Base-by-base conservation (phyloP, 2,797 vertebrate genomes). In the Anniella stebbinsi region DNA sequence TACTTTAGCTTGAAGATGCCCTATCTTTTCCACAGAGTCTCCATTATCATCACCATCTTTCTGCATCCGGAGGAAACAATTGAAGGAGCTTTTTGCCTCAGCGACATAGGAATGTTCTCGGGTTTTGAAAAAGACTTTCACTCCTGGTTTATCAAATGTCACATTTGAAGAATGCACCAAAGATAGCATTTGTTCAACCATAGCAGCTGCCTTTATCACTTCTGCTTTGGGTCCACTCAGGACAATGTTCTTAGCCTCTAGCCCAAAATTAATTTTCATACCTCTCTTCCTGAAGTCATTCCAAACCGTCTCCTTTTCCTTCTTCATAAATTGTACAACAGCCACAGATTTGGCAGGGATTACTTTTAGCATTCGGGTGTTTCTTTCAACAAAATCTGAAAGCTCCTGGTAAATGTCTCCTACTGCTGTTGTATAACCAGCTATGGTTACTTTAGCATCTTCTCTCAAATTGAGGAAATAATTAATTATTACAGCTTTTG, bases 101-200 rank as follows among this genome's bases (percentile, higher is more conserved):
- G 73, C 54, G 69, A 97, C 73, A 33, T 93, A 95, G 0, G 90
- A 0, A 7, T 81, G 73, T 67, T 96, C 94, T 63, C 96, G 96
- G 2, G 96, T 94, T 88, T 66, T 92, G 90, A 98, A 99, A 86
- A 97, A 97, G 70, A 97, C 97, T 91, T 96, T 98, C 30, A 97
- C 97, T 77, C 98, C 98, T 0, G 98, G 98, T 77, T 98, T 98
- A 92, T 97, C 95, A 70, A 98, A 93, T 1, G 0, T n/a, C 9
- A 98, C 90, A 0, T 17, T 93, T 73, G 97, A 97, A 5, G 90
- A 88, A 82, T 54, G 85, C 38, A 99, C 90, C 3, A 87, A 87
- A 1, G 86, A 83, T 0, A 88, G 1, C 41, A 97, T 67, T 48
- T 96, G 70, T 81, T 89, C 90, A n/a, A 98, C 77, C 0, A 3